These are phyloP conservation scores for Cavia porcellus DNA, from an alignment of 2,113 vertebrate genomes.

Conservation along the genomic window DNA sequence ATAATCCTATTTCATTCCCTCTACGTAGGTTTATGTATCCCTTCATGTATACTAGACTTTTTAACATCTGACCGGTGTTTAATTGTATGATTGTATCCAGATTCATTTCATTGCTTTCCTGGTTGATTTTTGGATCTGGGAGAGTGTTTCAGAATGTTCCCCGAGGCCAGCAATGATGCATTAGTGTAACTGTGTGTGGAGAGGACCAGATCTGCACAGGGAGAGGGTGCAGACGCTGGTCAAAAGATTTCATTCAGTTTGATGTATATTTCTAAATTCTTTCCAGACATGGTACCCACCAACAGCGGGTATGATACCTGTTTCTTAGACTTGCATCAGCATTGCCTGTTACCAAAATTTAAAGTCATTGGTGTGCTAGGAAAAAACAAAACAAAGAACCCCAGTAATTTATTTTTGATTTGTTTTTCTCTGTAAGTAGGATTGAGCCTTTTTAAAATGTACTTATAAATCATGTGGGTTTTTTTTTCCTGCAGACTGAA, in stretches of 20 bases:
- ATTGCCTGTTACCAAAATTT: background rate
- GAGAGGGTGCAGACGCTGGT: background rate
- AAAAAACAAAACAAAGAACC: background rate
- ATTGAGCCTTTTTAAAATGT: background rate
- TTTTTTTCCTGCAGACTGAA: background rate
- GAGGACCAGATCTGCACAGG: background rate
- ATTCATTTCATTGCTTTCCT: background rate
- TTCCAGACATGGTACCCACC: background rate
- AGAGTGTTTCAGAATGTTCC: background rate
- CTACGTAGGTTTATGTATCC: background rate
- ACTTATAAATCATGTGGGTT: background rate
- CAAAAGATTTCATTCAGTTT: background rate
- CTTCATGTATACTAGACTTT: background rate
- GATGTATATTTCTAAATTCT: background rate
- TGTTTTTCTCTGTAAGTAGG: background rate
- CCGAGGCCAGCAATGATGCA: background rate
- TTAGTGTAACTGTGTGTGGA: background rate
- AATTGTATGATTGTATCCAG: background rate
- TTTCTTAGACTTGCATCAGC: background rate
- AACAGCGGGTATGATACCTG: rapidly evolving
- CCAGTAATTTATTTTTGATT: background rate
- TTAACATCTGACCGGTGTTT: background rate
- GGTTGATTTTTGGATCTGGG: background rate
- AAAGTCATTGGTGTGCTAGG: background rate
- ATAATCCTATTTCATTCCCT: background rate